Percentiles rank a stretch among this genome's conserved stretches.
Evolutionary conservation across 2,797 vertebrate genomes (phyloP).

Genomic region (Labroides dimidiatus): DNA sequence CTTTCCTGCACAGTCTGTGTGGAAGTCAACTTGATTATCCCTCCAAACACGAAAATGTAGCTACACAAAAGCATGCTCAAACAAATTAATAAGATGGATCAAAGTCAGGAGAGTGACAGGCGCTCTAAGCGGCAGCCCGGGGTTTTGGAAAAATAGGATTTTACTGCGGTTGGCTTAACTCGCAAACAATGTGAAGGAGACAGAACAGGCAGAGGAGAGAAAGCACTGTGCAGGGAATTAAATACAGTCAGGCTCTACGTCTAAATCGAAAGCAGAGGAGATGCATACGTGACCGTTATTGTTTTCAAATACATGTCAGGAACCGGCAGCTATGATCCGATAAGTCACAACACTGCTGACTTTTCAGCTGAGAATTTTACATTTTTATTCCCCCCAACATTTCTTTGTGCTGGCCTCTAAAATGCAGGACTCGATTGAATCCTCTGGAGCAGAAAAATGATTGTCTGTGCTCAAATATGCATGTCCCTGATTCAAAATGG

Average conservation of each 20-base stretch:
- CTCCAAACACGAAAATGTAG: conserved; percentile 3
- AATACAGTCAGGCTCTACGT: not conserved
- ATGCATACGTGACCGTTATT: conserved; percentile 9
- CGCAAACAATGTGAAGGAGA: conserved; percentile 23
- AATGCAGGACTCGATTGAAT: no score
- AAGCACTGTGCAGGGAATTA: conserved; percentile 1
- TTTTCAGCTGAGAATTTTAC: no score
- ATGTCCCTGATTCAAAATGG: no score
- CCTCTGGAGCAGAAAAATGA: no score
- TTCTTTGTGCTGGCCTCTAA: no score
- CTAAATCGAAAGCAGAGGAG: conserved; percentile 6
- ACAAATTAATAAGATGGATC: conserved; percentile 45
- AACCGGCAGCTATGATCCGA: conserved; percentile 18
- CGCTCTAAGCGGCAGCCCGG: conserved; percentile 26
- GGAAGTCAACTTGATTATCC: conserved; percentile 29
- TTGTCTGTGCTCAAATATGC: no score
- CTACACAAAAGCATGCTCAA: conserved; percentile 23
- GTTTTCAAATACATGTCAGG: not conserved
- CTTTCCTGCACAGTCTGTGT: conserved; percentile 27
- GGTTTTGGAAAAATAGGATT: conserved; percentile 39
- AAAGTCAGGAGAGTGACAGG: conserved; percentile 35
- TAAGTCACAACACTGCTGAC: not conserved
- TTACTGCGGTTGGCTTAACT: conserved; percentile 10
- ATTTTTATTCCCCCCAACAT: no score
- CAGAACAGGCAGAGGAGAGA: not conserved